These are phyloP conservation scores for Melanotus villosus DNA, from an alignment of 2,888 invertebrate species.

Conservation along the genomic window DNA sequence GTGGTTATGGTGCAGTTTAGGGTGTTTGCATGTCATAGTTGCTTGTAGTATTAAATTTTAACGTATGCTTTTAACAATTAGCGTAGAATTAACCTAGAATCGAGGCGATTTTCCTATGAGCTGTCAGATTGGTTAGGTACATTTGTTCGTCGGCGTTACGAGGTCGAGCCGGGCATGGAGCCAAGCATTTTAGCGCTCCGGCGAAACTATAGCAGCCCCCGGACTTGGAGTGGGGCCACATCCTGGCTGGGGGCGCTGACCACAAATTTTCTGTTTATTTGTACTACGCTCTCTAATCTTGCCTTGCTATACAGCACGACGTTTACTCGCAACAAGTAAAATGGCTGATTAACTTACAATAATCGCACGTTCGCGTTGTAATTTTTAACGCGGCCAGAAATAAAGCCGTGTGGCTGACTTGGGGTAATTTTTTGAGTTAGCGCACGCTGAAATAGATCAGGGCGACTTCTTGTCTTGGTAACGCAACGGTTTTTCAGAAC, in stretches of 20 bases:
- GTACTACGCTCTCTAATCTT: conserved; percentile 21
- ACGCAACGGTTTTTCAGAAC: not conserved
- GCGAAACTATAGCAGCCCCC: conserved; percentile 61
- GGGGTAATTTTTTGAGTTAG: not conserved
- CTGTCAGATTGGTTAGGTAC: conserved; percentile 56
- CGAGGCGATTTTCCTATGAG: conserved; percentile 41
- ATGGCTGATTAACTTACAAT: conserved; percentile 41
- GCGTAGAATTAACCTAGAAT: conserved; percentile 46
- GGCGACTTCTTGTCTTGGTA: not conserved
- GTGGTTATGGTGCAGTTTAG: conserved; percentile 29
- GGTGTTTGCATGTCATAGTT: conserved; percentile 22
- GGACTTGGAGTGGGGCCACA: conserved; percentile 64
- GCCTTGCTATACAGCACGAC: conserved; percentile 1
- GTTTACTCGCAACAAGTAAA: conserved; percentile 31
- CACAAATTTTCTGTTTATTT: conserved; percentile 53
- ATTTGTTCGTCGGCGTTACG: conserved; percentile 48
- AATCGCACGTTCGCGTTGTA: no score
- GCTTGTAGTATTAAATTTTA: conserved; percentile 17
- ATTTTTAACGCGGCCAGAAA: not conserved
- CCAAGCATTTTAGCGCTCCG: conserved; percentile 55
- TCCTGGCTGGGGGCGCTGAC: conserved; percentile 62
- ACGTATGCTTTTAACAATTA: not conserved
- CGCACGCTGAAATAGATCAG: not conserved
- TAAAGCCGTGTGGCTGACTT: not conserved
- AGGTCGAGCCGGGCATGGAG: conserved; percentile 55